Evolutionary conservation across 1,140 invertebrate species (phyloP).

Genomic region (Tetramorium parvispinum): DNA sequence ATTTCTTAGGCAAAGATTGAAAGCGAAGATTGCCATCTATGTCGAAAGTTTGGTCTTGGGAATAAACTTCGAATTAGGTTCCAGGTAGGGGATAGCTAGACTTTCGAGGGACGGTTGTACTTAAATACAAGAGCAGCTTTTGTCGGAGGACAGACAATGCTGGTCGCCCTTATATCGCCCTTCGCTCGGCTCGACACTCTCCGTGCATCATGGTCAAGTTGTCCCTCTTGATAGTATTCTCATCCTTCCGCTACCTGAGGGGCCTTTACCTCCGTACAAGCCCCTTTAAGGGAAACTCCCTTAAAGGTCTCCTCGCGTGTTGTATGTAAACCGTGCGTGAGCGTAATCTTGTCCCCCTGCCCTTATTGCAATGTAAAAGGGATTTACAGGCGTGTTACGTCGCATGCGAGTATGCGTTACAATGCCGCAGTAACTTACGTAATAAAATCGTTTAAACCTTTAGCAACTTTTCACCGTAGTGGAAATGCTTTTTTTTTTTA

Average conservation of each 20-base stretch:
- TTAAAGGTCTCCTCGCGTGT: constrained; percentile 51
- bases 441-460: constrained; percentile 25
- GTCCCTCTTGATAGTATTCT: constrained; percentile 66
- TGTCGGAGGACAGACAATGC: constrained; percentile 61
- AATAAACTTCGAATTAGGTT: constrained; percentile 67
- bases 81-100: constrained; percentile 16
- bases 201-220: constrained; percentile 68
- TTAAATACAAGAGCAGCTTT: constrained; percentile 54
- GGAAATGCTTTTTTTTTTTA: constrained; percentile 7
- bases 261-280: constrained; percentile 32
- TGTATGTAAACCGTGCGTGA: constrained; percentile 63
- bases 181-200: constrained; percentile 44
- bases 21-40: constrained; percentile 29
- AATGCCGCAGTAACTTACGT: constrained; percentile 12
- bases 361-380: constrained; percentile 56
- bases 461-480: background rate
- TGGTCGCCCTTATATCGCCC: constrained; percentile 35
- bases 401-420: constrained; percentile 5
- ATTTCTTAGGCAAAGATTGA: background rate
- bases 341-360: constrained; percentile 8
- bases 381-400: constrained; percentile 28
- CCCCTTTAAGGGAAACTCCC: constrained; percentile 64
- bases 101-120: constrained; percentile 43
- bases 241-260: constrained; percentile 10
- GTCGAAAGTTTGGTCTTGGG: constrained; percentile 39